These are phyloP conservation scores for Chrysodeixis includens DNA, from an alignment of 2,888 invertebrate species.

Conservation along the genomic window DNA sequence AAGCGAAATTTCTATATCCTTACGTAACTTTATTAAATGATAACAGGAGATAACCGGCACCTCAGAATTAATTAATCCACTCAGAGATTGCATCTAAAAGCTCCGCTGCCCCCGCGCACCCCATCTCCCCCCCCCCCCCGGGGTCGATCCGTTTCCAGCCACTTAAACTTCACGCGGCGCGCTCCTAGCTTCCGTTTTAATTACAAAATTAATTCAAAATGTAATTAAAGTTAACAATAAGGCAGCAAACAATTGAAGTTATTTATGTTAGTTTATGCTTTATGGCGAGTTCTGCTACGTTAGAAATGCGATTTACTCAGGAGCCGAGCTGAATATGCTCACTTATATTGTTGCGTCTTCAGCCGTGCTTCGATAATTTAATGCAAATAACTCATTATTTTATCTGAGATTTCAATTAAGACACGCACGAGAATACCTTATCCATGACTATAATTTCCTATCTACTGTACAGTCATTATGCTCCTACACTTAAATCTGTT, in stretches of 20 bases:
- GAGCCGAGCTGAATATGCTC: conserved; percentile 51
- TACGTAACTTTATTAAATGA: conserved; percentile 88
- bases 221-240: conserved; percentile 90
- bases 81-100: conserved; percentile 89
- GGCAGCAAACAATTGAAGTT: conserved; percentile 90
- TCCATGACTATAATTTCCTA: background rate
- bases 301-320: conserved; percentile 76
- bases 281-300: conserved; percentile 78
- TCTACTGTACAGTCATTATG: too few species aligned
- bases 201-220: conserved; percentile 90
- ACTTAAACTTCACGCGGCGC: conserved; percentile 89
- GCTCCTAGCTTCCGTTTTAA: conserved; percentile 90
- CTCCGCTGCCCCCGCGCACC: conserved; percentile 74
- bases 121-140: conserved; percentile 64
- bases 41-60: conserved; percentile 88
- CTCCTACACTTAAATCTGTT: too few species aligned
- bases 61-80: conserved; percentile 90
- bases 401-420: background rate
- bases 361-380: conserved; percentile 25
- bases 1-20: conserved; percentile 80
- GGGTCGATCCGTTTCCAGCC: conserved; percentile 89
- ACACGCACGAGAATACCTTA: background rate
- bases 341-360: conserved; percentile 53
- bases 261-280: conserved; percentile 90
- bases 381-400: conserved; percentile 15